phyloP scores from a whole-genome alignment of 2,888 invertebrate species.

The Hemistola chrysoprasaria region DNA sequence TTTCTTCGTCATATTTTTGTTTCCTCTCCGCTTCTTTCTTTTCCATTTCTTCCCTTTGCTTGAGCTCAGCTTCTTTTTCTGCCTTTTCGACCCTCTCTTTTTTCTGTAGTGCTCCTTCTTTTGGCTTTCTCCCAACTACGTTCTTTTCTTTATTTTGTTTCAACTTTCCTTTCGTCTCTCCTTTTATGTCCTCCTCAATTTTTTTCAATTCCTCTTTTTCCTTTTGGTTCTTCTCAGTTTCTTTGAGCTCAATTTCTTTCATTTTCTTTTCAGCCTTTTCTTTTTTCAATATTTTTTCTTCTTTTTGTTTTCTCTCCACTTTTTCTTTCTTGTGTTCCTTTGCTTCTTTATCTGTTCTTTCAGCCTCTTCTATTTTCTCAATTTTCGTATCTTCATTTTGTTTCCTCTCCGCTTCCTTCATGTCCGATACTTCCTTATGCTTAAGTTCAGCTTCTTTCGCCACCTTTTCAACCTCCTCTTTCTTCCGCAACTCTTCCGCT shows the following conservation, averaged over 20 bases:
- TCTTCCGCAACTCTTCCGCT: conserved; percentile 9
- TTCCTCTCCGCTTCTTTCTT: conserved; percentile 4
- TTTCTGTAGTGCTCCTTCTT: conserved; percentile 20
- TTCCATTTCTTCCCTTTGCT: conserved; percentile 6
- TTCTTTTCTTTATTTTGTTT: no score
- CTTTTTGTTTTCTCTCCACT: conserved; percentile 7
- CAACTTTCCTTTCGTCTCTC: no score
- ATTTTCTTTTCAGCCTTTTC: conserved; percentile 7
- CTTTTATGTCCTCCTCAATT: no score
- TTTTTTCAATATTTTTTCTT: conserved; percentile 5
- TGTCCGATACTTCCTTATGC: conserved; percentile 4
- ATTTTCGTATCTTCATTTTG: conserved; percentile 1
- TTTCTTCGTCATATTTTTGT: conserved; percentile 11
- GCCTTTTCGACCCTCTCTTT: conserved; percentile 10
- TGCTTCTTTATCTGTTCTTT: conserved; percentile 7
- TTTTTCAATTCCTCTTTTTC: no score
- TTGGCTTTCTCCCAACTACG: no score
- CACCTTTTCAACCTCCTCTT: conserved; percentile 15
- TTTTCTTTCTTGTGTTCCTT: conserved; percentile 21
- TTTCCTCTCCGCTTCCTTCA: no score
- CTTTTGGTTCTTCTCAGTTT: no score
- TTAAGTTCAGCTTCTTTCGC: conserved; percentile 9
- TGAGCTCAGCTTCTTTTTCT: conserved; percentile 3
- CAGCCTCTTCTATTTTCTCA: conserved; percentile 13
- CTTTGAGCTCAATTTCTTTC: no score